Evolutionary conservation across 2,888 invertebrate genomes (phyloP), one percentile per base, ranked within the genome.

Genomic region (Cremastobaeus sp.): DNA sequence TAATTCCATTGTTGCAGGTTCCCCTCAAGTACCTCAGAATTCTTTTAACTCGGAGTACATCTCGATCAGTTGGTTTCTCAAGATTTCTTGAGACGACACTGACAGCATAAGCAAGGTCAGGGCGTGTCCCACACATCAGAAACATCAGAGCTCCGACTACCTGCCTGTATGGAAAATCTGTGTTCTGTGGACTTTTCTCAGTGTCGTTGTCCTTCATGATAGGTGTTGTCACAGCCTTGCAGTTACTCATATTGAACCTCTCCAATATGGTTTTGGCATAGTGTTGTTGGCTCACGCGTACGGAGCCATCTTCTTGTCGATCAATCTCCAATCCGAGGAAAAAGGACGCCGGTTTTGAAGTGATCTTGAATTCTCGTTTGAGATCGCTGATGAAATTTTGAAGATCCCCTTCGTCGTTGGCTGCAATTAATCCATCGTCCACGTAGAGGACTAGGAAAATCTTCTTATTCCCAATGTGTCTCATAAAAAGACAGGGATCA

Each of bases 71-170:
- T 48, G 52, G 55, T n/a, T 60, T 71, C 28, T 71, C 68, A 9
- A 79, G 68, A 78, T 79, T 71, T 77, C 81, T 64, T 74, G 79
- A 77, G 8, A 78, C 34, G 45, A 81, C 75, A 50, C 79, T 77
- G 30, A 84, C 76, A 37, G 79, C 77, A 57, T 75, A 83, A 1
- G 81, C 79, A 4, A 82, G 57, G 52, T 82, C 82, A 18, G 80
- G 81, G 48, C 80, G 80, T 1, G 79, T 79, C 3, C 78, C 78
- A 14, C 76, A 60, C 77, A 77, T 78, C 6, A 83, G 32, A 55
- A 81, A 83, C 79, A 84, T 81, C 11, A 84, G 41, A 3, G 80
- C 79, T 15, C 81, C 81, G 68, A 83, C 77, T 3, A 74, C 78
- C 62, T 78, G 74, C 39, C 78, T 60, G 20, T 79, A 79, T 12